Evolutionary conservation across 2,113 vertebrate species (phyloP).

Genomic region (Hymenochirus boettgeri): DNA sequence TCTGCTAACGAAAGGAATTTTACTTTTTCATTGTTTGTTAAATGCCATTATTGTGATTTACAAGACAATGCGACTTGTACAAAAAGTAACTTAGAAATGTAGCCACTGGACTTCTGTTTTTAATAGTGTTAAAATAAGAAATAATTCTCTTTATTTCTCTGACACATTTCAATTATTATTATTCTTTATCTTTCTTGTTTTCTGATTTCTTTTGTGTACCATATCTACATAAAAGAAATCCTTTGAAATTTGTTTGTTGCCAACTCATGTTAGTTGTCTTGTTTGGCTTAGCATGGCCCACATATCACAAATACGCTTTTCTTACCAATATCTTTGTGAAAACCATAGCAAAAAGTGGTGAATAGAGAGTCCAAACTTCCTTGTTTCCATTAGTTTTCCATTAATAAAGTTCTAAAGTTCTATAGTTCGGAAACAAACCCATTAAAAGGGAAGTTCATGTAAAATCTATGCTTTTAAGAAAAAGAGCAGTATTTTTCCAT

Average conservation of each 20-base stretch:
- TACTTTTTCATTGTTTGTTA: constrained; percentile 42
- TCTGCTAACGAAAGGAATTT: constrained; percentile 42
- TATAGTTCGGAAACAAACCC: too few relatives aligned
- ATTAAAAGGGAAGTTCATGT: too few relatives aligned
- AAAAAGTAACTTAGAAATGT: constrained; percentile 24
- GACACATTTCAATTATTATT: not conserved
- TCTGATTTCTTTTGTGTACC: not conserved
- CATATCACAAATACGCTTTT: too few relatives aligned
- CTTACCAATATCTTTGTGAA: too few relatives aligned
- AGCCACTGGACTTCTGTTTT: constrained; percentile 11
- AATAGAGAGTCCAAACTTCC: too few relatives aligned
- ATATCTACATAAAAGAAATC: not conserved
- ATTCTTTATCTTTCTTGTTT: not conserved
- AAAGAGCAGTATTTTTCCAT: too few relatives aligned
- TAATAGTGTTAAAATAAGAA: not conserved
- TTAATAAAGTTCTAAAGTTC: too few relatives aligned
- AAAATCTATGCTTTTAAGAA: too few relatives aligned
- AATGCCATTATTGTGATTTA: constrained; percentile 39
- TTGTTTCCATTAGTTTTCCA: too few relatives aligned
- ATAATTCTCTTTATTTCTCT: not conserved
- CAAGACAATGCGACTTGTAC: constrained; percentile 24
- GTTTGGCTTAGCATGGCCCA: too few relatives aligned
- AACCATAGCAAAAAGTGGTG: too few relatives aligned
- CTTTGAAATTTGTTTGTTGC: not conserved
- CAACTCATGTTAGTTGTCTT: too few relatives aligned